Evolutionary conservation across 2,888 invertebrate species (phyloP), one percentile per base, ranked within the genome.

Genomic region (Lampropteryx suffumata): DNA sequence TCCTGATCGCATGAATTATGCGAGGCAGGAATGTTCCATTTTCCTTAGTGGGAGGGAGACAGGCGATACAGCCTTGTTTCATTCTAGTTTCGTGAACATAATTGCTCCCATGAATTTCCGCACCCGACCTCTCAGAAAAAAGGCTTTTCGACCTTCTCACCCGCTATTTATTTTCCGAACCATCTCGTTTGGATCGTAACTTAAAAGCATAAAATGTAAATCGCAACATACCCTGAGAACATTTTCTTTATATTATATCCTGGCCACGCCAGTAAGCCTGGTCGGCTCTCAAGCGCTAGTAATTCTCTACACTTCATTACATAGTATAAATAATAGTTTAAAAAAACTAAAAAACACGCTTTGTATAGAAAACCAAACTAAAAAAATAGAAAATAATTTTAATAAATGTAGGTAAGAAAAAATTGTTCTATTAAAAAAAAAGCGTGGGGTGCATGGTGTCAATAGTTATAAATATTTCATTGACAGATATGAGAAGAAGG

Each of bases 121-220:
- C 41, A 36, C 42, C 55, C 36, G 42, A 42, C 47, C 33, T 47
- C 33, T 11, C 32, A 11, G 36, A 47, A 52, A 47, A 55, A 57
- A 40, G 21, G 34, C 37, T 48, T 52, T 28, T 43, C 34, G 43
- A 24, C 46, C 52, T 35, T 42, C 24, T 45, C 41, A n/a, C 34
- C 12, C 42, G 48, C 37, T 59, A 59, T 58, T 56, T 61, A 58
- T 59, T 58, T 55, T 46, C 48, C 48, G 42, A 49, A 58, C 50
- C 46, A 42, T 54, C 55, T 50, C 55, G n/a, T 56, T 55, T 41
- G 44, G 41, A 53, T 59, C 57, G 61, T 67, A 59, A 65, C 57
- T 61, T 60, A 50, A 55, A 59, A 59, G 59, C 54, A 53, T 57
- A 52, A 54, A 65, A 63, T 46, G 49, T 51, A 55, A 52, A 64